Base-by-base conservation (phyloP, 1,140 invertebrate genomes). In the Anoplophora glabripennis region DNA sequence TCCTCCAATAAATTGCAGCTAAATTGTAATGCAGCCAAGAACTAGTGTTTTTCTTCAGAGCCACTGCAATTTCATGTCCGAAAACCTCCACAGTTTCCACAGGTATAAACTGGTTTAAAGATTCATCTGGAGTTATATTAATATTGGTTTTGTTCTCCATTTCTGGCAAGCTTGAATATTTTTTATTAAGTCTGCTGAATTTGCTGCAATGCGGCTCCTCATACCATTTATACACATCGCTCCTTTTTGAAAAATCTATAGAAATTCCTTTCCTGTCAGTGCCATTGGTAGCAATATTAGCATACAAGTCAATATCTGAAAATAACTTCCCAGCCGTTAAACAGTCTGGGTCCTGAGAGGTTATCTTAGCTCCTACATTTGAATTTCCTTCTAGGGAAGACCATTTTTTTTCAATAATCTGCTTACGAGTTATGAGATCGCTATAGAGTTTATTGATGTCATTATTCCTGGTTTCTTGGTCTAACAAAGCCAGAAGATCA, bases 11-110 rank as follows among this genome's bases (percentile, higher is more conserved):
- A 54, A 93, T 84, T 11, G 90, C 85, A 41, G 89, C 90, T 68
- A 94, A 79, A 72, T 92, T 91, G 69, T 92, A 88, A 70, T 92
- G 84, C 14, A 92, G 78, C 92, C 92, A 94, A 0, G 89, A 93
- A 1, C 86, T 85, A 41, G 79, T 83, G 74, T 94, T 92, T 71
- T 82, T 80, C 53, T 77, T 71, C 8, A 93, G 77, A 12, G 84
- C 83, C 56, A 82, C 78, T 18, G 84, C 81, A 52, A 88, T 79
- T 66, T 82, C 83, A 70, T 84, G 81, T 11, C 83, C 87, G 79
- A 89, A 89, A 67, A 81, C 81, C 63, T 82, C 82, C 45, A 84
- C 76, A 66, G 82, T 85, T 70, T 80, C 85, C 63, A 81, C 81
- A 37, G 83, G 80, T 40, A 88, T 76, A 57, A 83, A 80, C 61